Percentiles rank a stretch among this genome's conserved stretches.
Evolutionary conservation across 2,797 vertebrate genomes (phyloP).

Genomic region (Otolemur crassicaudatus): DNA sequence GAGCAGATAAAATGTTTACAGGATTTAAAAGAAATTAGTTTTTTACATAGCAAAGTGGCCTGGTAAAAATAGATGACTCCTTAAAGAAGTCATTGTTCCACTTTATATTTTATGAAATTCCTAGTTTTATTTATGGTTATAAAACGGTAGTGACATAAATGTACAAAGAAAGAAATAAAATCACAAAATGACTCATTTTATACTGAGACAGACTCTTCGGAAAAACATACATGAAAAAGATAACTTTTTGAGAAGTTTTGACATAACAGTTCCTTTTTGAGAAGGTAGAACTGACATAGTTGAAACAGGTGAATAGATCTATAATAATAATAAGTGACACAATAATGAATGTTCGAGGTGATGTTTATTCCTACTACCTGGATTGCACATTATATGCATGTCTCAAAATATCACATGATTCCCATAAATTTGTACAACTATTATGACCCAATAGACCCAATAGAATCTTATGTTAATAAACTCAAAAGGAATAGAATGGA

Average conservation of each 20-base stretch:
- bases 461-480: background rate
- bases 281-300: background rate
- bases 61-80: background rate
- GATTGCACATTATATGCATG: background rate
- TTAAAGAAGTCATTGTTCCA: background rate
- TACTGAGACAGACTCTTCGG: background rate
- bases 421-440: background rate
- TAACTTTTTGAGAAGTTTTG: background rate
- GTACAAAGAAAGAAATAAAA: background rate
- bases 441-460: background rate
- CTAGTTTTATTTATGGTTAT: background rate
- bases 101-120: background rate
- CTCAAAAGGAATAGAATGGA: background rate
- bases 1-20: background rate
- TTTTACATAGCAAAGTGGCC: background rate
- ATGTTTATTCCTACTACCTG: background rate
- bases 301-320: background rate
- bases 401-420: background rate
- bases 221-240: background rate
- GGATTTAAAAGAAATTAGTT: background rate
- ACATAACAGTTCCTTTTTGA: background rate
- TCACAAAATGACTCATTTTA: background rate
- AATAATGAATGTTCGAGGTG: background rate
- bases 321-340: background rate
- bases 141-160: background rate